phyloP scores from a whole-genome alignment of 2,888 invertebrate genomes.

The Polia nebulosa region DNA sequence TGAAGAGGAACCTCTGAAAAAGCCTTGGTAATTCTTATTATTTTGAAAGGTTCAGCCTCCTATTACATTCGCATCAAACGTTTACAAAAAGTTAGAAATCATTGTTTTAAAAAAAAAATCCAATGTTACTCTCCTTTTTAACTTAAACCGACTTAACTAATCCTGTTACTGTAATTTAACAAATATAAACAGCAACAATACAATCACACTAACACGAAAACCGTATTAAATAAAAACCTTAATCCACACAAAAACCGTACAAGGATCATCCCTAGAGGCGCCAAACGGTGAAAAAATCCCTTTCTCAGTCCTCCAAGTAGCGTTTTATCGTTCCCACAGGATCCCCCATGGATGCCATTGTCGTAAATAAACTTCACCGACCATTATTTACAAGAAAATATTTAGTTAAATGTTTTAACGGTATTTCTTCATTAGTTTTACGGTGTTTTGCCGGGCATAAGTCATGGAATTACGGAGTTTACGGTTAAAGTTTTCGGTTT shows the following conservation, averaged over 20 bases:
- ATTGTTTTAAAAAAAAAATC: no score
- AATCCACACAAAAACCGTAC: constrained; percentile 19
- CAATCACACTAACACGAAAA: constrained; percentile 39
- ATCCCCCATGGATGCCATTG: constrained; percentile 4
- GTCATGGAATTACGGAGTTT: constrained; percentile 47
- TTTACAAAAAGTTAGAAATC: no score
- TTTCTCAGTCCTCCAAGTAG: constrained; percentile 49
- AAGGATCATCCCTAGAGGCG: constrained; percentile 41
- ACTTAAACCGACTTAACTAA: not conserved
- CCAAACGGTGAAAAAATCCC: constrained; percentile 58
- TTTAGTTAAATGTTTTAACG: constrained; percentile 52
- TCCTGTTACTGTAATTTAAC: not conserved
- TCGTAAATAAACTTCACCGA: constrained; percentile 58
- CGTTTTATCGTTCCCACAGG: constrained; percentile 58
- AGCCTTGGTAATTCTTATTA: no score
- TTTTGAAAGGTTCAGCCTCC: no score
- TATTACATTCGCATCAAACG: no score
- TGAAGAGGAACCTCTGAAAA: no score
- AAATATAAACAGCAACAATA: constrained; percentile 10
- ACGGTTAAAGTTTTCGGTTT: constrained; percentile 49
- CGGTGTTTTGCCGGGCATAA: constrained; percentile 37
- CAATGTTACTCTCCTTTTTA: no score
- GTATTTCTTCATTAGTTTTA: constrained; percentile 58
- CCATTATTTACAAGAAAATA: constrained; percentile 54
- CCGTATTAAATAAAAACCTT: constrained; percentile 32